Base-by-base conservation (phyloP, 1,140 invertebrate genomes). In the Trichonephila clavata region DNA sequence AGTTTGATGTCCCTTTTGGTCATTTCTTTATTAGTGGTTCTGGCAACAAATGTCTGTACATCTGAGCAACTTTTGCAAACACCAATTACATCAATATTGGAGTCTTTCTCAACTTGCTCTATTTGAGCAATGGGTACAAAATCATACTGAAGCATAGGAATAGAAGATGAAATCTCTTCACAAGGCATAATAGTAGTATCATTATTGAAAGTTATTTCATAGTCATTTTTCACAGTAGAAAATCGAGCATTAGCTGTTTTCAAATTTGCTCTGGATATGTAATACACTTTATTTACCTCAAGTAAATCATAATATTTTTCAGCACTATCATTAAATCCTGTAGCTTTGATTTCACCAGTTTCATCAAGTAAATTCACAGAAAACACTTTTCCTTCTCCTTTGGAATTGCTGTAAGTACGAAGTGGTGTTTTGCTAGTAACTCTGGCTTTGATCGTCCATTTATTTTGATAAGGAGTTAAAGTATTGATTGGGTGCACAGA, bases 161-260 rank as follows among this genome's bases (percentile, higher is more conserved):
- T 97, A 20, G 96, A 95, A 27, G 96, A 95, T n/a, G 95, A 80
- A 86, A 20, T 83, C 68, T 95, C 94, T 86, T 96, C 96, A 95
- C 97, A 98, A 86, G 97, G 96, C 63, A 97, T 96, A 13, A 99
- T 96, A 94, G 97, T 96, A 0, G 98, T 98, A 60, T 99, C 98
- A 27, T 96, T 96, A n/a, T 96, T 97, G 94, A 99, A 97, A 0
- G 98, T 98, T 97, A 99, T 98, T 95, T 99, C 99, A 95, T 99
- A 99, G 95, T 99, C 98, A 96, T 99, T 98, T 83, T 98, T 98
- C 18, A 99, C 95, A 71, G 96, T 97, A 21, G 97, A 97, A 95
- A 97, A 99, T 95, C 98, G 97, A 95, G 99, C 99, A 95, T 99
- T 99, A 0, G 99, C 99, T 24, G 97, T 97, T 96, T 99, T 99